Percentiles rank a stretch among this genome's conserved stretches.
Evolutionary conservation across 2,113 vertebrate species (phyloP).

Genomic region (Platichthys stellatus): DNA sequence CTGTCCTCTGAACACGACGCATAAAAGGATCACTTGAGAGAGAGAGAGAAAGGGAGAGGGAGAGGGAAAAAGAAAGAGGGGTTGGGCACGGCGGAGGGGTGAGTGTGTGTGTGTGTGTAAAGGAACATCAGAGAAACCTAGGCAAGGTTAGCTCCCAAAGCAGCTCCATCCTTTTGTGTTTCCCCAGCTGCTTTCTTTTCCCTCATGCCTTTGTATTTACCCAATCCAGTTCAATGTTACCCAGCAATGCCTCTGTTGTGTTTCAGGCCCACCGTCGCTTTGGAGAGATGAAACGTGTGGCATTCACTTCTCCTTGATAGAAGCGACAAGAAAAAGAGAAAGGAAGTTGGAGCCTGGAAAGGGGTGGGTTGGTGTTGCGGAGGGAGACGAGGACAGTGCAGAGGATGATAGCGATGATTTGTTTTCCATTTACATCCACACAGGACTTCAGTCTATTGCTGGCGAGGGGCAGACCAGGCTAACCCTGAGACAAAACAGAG

Average conservation of each 20-base stretch:
- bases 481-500: slow-evolving; percentile 38
- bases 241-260: slow-evolving; percentile 65
- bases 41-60: slow-evolving; percentile 24
- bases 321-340: slow-evolving; percentile 58
- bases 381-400: slow-evolving; percentile 34
- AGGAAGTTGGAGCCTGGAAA: slow-evolving; percentile 49
- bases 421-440: slow-evolving; percentile 66
- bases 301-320: slow-evolving; percentile 70
- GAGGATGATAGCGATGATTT: slow-evolving; percentile 57
- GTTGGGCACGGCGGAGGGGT: slow-evolving; percentile 48
- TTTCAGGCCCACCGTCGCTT: slow-evolving; percentile 67
- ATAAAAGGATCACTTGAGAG: slow-evolving; percentile 67
- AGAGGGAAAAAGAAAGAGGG: slow-evolving; percentile 31
- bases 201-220: slow-evolving; percentile 73
- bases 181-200: slow-evolving; percentile 74
- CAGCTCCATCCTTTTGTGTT: slow-evolving; percentile 72
- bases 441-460: slow-evolving; percentile 56
- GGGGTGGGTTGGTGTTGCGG: not conserved
- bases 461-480: slow-evolving; percentile 42
- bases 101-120: slow-evolving; percentile 46
- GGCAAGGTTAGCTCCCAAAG: slow-evolving; percentile 79
- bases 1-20: slow-evolving; percentile 69
- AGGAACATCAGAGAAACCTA: slow-evolving; percentile 76
- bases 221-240: slow-evolving; percentile 68
- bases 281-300: slow-evolving; percentile 71